These are phyloP conservation scores for Agelas oroides DNA, from an alignment of 37 sponge, comb jelly and placozoan species.

Conservation along the genomic window DNA sequence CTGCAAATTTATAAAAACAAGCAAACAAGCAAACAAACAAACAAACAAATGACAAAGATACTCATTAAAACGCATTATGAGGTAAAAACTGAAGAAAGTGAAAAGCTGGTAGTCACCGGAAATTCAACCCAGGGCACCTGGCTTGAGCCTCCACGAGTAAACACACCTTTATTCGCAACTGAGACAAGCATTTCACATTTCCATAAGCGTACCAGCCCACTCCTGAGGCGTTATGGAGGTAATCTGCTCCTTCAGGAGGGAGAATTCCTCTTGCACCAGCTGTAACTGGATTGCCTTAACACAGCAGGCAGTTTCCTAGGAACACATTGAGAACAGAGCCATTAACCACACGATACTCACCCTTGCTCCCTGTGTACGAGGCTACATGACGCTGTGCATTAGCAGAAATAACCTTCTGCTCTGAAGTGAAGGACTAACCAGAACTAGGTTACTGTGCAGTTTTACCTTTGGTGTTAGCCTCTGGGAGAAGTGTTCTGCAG, in stretches of 20 bases:
- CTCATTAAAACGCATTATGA: too few relatives aligned
- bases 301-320: not conserved
- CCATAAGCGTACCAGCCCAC: not conserved
- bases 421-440: too few relatives aligned
- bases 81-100: not conserved
- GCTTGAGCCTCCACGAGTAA: too few relatives aligned
- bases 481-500: constrained; percentile 15
- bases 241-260: not conserved
- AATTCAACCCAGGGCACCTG: too few relatives aligned
- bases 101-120: too few relatives aligned
- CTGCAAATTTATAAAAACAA: not conserved
- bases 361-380: too few relatives aligned
- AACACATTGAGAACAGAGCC: too few relatives aligned
- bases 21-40: not conserved
- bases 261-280: constrained; percentile 22
- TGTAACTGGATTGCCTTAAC: constrained; percentile 5
- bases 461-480: constrained; percentile 6
- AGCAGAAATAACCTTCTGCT: too few relatives aligned
- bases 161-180: not conserved
- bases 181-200: not conserved
- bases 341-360: not conserved
- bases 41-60: too few relatives aligned
- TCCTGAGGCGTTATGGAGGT: constrained; percentile 6
- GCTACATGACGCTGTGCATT: too few relatives aligned
- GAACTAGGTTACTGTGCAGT: too few relatives aligned